These are phyloP conservation scores for Sminthurinus signatus DNA, from an alignment of 1,140 invertebrate species.

Conservation along the genomic window DNA sequence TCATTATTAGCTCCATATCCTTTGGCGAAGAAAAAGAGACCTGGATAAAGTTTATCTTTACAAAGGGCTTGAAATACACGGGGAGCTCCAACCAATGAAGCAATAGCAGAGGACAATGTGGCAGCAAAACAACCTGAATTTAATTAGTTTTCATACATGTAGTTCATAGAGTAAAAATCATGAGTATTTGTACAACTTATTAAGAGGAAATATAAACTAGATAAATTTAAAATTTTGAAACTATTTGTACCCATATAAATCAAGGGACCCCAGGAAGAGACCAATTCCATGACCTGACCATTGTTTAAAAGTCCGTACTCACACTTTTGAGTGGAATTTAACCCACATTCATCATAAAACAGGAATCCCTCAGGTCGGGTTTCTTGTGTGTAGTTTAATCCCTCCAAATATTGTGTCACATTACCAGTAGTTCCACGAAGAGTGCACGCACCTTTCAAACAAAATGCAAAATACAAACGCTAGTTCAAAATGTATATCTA, in stretches of 20 bases:
- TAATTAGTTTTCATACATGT: constrained; percentile 8
- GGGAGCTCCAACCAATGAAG: constrained; percentile 60
- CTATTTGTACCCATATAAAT: constrained; percentile 47
- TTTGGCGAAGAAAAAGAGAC: constrained; percentile 57
- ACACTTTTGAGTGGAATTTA: constrained; percentile 41
- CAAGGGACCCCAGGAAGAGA: constrained; percentile 55
- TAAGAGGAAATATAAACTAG: no score
- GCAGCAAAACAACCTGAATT: constrained; percentile 61
- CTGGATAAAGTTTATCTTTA: constrained; percentile 60
- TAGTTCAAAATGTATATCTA: no score
- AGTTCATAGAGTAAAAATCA: no score
- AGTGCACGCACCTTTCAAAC: no score
- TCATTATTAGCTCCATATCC: constrained; percentile 57
- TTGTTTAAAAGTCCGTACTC: constrained; percentile 49
- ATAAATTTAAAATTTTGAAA: no score
- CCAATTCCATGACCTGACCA: constrained; percentile 54
- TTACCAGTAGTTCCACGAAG: constrained; percentile 48
- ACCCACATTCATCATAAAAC: constrained; percentile 20
- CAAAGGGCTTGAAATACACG: constrained; percentile 52
- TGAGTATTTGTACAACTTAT: no score
- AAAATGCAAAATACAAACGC: no score
- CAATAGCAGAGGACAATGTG: constrained; percentile 59
- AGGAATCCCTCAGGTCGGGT: not conserved
- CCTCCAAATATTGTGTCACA: constrained; percentile 37
- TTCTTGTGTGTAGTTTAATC: constrained; percentile 6